Evolutionary conservation across 2,113 vertebrate species (phyloP).

Genomic region (Xenopus laevis): DNA sequence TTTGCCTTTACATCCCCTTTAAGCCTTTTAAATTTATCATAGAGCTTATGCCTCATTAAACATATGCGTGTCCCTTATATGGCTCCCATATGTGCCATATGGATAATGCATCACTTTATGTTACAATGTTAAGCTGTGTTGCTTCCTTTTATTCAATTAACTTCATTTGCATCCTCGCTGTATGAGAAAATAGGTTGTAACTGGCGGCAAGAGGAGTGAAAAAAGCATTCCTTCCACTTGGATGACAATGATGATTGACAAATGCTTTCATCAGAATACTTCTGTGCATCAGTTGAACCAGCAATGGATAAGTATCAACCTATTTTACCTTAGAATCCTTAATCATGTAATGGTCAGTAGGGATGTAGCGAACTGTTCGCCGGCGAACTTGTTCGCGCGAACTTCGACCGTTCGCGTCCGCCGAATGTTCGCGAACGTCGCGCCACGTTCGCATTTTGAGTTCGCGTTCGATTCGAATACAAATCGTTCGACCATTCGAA

Average conservation of each 20-base stretch:
- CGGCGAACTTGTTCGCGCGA: too few relatives aligned
- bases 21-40: conserved; percentile 25
- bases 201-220: conserved; percentile 33
- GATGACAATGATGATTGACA: conserved; percentile 43
- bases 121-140: conserved; percentile 27
- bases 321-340: conserved; percentile 20
- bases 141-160: conserved; percentile 24
- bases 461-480: too few relatives aligned
- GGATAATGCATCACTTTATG: conserved; percentile 33
- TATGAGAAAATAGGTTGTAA: conserved; percentile 14
- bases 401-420: too few relatives aligned
- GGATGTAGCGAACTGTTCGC: too few relatives aligned
- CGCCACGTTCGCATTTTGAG: too few relatives aligned
- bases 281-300: conserved; percentile 27
- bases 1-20: too few relatives aligned
- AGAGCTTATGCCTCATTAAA: conserved; percentile 31
- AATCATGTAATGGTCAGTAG: background rate
- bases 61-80: conserved; percentile 18
- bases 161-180: conserved; percentile 38
- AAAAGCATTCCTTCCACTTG: conserved; percentile 36
- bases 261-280: conserved; percentile 32
- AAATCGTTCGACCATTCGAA: too few relatives aligned
- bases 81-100: conserved; percentile 32
- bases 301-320: conserved; percentile 31
- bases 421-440: too few relatives aligned